phyloP scores from a whole-genome alignment of 2,797 vertebrate genomes.

The Pteronotus mesoamericanus region DNA sequence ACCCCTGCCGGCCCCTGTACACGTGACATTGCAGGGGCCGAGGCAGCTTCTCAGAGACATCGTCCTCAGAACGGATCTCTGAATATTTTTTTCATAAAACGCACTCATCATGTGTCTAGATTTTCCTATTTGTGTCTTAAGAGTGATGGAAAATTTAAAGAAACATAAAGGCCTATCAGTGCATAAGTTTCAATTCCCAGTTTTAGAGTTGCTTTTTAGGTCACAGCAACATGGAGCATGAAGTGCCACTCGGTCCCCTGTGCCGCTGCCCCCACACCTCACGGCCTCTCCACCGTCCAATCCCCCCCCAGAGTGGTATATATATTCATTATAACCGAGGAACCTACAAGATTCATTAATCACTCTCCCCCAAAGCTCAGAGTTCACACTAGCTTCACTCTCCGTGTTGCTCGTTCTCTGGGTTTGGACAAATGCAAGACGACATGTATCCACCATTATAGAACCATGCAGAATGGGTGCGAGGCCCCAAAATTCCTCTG shows the following conservation, averaged over 20 bases:
- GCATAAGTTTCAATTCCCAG: background rate
- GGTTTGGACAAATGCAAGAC: background rate
- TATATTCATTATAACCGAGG: background rate
- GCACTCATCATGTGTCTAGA: background rate
- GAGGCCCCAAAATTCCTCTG: background rate
- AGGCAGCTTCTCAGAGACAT: background rate
- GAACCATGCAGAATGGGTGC: background rate
- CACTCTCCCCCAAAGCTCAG: background rate
- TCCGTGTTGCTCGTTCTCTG: background rate
- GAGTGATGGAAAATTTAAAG: background rate
- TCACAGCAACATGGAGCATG: background rate
- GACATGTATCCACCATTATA: rapidly evolving
- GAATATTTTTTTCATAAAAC: background rate
- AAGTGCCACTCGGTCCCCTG: no score
- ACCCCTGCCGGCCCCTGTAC: no score
- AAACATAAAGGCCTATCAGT: background rate
- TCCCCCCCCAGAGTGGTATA: rapidly evolving
- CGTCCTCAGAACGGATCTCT: background rate
- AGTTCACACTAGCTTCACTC: background rate
- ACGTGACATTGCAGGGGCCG: background rate
- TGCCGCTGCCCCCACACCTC: rapidly evolving
- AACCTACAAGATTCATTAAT: background rate
- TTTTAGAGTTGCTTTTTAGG: background rate
- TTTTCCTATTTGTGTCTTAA: background rate
- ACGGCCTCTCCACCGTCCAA: no score